These are phyloP conservation scores for Cydia strobilella DNA, from an alignment of 1,140 invertebrate species.

Conservation along the genomic window DNA sequence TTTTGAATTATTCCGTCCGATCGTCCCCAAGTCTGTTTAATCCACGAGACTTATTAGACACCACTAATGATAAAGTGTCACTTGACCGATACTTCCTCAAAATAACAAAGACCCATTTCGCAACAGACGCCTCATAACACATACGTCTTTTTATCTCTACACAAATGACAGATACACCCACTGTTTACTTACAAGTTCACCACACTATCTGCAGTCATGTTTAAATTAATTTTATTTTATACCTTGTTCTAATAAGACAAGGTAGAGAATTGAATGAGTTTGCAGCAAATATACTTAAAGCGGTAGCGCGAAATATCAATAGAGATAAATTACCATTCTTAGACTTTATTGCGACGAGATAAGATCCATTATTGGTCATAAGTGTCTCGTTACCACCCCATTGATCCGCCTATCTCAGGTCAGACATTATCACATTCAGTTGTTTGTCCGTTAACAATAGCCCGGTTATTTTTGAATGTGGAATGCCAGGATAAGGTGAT, in stretches of 20 bases:
- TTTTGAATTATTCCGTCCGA: background rate
- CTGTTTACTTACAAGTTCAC: constrained; percentile 13
- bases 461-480: constrained; percentile 7
- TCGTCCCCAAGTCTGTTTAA: background rate
- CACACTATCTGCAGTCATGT: background rate
- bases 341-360: background rate
- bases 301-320: background rate
- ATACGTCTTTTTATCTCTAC: background rate
- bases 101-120: background rate
- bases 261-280: background rate
- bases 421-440: background rate
- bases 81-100: background rate
- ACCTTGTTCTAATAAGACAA: background rate
- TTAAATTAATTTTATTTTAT: background rate
- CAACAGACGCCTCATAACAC: background rate
- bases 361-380: background rate
- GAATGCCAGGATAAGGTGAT: constrained; percentile 7
- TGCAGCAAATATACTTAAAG: background rate
- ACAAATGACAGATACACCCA: background rate
- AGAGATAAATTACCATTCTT: background rate
- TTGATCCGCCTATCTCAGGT: constrained; percentile 6
- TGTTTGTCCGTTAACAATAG: constrained; percentile 16
- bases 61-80: background rate
- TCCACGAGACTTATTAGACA: background rate
- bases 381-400: constrained; percentile 6